Evolutionary conservation across 2,113 vertebrate species (phyloP), one percentile per base, ranked within the genome.

Genomic region (Stigmatopora argus): DNA sequence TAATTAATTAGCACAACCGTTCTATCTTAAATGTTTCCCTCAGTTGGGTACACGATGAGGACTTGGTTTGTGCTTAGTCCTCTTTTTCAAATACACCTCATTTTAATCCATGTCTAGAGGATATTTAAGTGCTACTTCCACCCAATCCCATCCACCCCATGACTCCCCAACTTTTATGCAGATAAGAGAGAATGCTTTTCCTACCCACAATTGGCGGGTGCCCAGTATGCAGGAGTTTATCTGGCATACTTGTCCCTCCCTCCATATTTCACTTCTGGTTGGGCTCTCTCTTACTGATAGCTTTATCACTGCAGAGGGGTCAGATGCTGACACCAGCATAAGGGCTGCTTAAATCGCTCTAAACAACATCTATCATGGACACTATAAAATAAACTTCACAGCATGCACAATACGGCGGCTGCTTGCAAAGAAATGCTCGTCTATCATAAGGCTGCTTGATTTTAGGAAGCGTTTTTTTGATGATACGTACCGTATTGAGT

Each of bases 321-420:
- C 89, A 90, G 82, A 85, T 87, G 88, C 88, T 88, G 90, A 90
- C 88, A 89, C 88, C 80, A 90, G 89, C 88, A 90, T 88, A 88
- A 88, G 86, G 85, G 85, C 75, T 66, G 83, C 82, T 90, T 88
- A 90, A 88, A 90, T 87, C 79, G 80, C 84, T 89, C 86, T 80
- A 89, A 89, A 90, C 84, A 87, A 87, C 87, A 90, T 90, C 83
- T 87, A 88, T 90, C 87, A 89, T 71, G 79, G 81, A 81, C 76
- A 81, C 86, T 90, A 86, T 90, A 88, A 90, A 89, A 87, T 81
- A 85, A 86, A 77, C 83, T 85, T 81, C 78, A 80, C 78, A 79
- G 81, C 80, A 72, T 44, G 74, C 83, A 83, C 87, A 86, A 83
- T 83, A 82, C 82, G 62, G 64, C 31, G 83, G 88, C 80, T 83